Conservation (phyloP, 2,113 vertebrate genomes). For the Sapayoa aenigma region DNA sequence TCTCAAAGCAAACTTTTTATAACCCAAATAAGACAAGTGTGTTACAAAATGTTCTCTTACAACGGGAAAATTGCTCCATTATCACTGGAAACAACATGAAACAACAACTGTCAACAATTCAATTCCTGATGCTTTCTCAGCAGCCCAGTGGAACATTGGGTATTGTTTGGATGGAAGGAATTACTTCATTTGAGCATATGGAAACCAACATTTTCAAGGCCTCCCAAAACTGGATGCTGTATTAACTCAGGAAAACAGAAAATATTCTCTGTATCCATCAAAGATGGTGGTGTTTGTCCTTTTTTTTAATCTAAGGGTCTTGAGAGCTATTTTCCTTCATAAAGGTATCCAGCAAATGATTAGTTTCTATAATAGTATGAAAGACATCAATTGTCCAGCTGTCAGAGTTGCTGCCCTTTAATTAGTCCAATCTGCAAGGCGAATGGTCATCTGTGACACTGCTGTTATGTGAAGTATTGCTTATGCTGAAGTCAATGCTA, state of each 20-base stretch:
- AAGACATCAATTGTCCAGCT: background rate
- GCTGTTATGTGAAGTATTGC: background rate
- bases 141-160: background rate
- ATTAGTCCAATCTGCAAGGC: background rate
- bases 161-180: background rate
- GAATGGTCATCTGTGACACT: background rate
- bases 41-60: background rate
- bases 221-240: background rate
- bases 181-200: background rate
- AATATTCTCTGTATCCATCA: background rate
- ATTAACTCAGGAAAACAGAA: background rate
- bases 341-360: background rate
- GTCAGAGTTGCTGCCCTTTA: background rate
- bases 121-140: background rate
- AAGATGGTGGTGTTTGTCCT: background rate
- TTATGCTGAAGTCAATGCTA: background rate
- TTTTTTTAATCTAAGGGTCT: background rate
- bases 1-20: conserved; percentile 53
- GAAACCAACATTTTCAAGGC: background rate
- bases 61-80: background rate
- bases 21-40: conserved; percentile 49
- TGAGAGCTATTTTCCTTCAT: background rate
- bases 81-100: background rate
- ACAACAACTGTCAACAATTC: background rate
- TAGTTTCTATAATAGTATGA: background rate